Conservation (phyloP, 2,888 invertebrate genomes). For the Poecilus cupreus region DNA sequence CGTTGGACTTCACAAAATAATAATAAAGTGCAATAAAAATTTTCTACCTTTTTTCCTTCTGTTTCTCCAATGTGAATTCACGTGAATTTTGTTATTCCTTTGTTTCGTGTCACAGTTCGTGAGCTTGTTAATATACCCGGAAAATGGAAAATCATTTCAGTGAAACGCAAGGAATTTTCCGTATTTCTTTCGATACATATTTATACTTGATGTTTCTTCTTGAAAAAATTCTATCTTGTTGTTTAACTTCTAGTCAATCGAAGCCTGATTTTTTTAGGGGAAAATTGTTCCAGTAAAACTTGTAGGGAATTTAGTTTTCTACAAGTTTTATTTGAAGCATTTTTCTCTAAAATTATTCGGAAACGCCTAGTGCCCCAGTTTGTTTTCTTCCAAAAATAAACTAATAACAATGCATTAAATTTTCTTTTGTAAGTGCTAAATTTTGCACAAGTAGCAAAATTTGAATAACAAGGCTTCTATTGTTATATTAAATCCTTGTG, state of each 20-base stretch:
- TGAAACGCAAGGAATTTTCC: not conserved
- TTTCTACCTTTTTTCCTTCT: not conserved
- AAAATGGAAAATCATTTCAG: not conserved
- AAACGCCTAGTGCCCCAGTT: no score
- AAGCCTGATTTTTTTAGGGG: no score
- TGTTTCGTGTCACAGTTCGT: not conserved
- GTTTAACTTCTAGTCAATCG: no score
- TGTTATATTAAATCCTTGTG: not conserved
- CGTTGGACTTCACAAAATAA: not conserved
- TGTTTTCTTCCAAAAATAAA: no score
- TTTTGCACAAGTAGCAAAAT: not conserved
- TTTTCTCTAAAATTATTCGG: no score
- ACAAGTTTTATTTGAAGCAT: no score
- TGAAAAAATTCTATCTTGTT: no score
- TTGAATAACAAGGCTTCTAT: not conserved
- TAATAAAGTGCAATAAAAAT: constrained; percentile 14
- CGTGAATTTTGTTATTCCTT: not conserved
- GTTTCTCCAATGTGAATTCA: not conserved
- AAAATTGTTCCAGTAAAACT: no score
- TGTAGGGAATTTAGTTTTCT: no score
- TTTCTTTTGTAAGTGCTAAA: not conserved
- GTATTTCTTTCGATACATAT: not conserved
- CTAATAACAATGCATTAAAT: not conserved
- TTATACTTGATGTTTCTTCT: no score
- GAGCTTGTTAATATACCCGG: not conserved